These are phyloP conservation scores for Monochamus alternatus DNA, from an alignment of 2,888 invertebrate genomes.

Conservation along the genomic window DNA sequence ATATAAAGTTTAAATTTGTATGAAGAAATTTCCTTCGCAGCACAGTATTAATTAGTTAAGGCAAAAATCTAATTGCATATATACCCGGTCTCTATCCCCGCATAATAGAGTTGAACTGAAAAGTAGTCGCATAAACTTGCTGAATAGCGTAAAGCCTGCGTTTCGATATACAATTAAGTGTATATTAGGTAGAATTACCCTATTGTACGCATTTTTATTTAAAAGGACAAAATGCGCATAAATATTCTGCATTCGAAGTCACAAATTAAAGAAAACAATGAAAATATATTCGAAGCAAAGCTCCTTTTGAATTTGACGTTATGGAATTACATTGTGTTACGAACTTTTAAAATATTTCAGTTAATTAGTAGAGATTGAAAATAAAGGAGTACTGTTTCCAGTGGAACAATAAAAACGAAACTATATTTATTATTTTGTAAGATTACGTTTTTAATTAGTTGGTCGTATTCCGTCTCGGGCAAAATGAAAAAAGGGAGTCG, in stretches of 20 bases:
- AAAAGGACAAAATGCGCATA: slow-evolving; percentile 48
- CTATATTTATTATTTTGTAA: slow-evolving; percentile 59
- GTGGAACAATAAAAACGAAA: slow-evolving; percentile 50
- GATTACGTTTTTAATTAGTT: slow-evolving; percentile 61
- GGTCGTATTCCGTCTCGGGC: slow-evolving; percentile 52
- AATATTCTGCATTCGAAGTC: slow-evolving; percentile 48
- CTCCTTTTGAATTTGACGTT: slow-evolving; percentile 48
- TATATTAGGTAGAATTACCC: slow-evolving; percentile 44
- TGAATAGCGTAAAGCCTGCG: slow-evolving; percentile 41
- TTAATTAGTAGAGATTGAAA: slow-evolving; percentile 58
- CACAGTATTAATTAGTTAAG: background rate
- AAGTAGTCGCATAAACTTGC: slow-evolving; percentile 27
- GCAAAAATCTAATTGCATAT: slow-evolving; percentile 2
- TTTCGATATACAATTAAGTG: slow-evolving; percentile 44
- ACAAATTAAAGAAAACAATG: slow-evolving; percentile 51
- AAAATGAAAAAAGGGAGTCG: slow-evolving; percentile 21
- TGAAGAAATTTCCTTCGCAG: too few relatives aligned
- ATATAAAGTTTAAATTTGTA: too few relatives aligned
- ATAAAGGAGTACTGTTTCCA: slow-evolving; percentile 55
- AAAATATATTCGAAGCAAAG: slow-evolving; percentile 50
- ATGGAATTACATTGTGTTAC: slow-evolving; percentile 51
- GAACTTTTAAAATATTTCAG: slow-evolving; percentile 58
- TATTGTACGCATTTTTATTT: slow-evolving; percentile 46
- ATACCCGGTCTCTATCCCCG: background rate
- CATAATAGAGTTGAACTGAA: background rate